Evolutionary conservation across 2,797 vertebrate genomes (phyloP).

Genomic region (Hyperoplus immaculatus): DNA sequence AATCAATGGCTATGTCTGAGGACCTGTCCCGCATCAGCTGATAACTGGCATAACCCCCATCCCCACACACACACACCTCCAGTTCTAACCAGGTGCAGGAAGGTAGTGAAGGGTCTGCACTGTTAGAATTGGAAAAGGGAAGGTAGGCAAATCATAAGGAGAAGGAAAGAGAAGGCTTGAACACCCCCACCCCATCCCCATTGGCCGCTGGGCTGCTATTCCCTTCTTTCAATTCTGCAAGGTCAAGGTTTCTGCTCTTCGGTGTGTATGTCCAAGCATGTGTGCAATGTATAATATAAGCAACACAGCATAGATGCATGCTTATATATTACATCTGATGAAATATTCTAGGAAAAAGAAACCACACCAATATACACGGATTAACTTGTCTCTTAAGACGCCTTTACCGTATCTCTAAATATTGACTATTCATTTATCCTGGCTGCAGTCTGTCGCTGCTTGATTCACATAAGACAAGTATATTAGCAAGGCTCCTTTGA

Average conservation of each 20-base stretch:
- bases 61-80: constrained; percentile 33
- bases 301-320: constrained; percentile 1
- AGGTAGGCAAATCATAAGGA: constrained; percentile 19
- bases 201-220: constrained; percentile 69
- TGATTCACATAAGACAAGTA: constrained; percentile 78
- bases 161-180: constrained; percentile 36
- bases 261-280: constrained; percentile 3
- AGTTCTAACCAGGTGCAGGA: constrained; percentile 64
- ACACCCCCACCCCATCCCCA: constrained; percentile 13
- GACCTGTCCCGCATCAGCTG: constrained; percentile 83
- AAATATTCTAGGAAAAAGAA: constrained; percentile 15
- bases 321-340: constrained; percentile 17
- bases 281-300: constrained; percentile 36
- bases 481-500: constrained; percentile 75
- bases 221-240: constrained; percentile 67
- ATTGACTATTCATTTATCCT: constrained; percentile 79
- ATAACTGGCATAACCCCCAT: constrained; percentile 87
- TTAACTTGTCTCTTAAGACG: constrained; percentile 53
- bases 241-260: constrained; percentile 66
- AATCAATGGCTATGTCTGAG: constrained; percentile 81
- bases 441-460: constrained; percentile 68
- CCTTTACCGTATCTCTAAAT: constrained; percentile 66
- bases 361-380: constrained; percentile 15
- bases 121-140: constrained; percentile 30
- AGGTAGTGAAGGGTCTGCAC: constrained; percentile 27